Evolutionary conservation across 2,113 vertebrate species (phyloP).

Genomic region (Zonotrichia leucophrys): DNA sequence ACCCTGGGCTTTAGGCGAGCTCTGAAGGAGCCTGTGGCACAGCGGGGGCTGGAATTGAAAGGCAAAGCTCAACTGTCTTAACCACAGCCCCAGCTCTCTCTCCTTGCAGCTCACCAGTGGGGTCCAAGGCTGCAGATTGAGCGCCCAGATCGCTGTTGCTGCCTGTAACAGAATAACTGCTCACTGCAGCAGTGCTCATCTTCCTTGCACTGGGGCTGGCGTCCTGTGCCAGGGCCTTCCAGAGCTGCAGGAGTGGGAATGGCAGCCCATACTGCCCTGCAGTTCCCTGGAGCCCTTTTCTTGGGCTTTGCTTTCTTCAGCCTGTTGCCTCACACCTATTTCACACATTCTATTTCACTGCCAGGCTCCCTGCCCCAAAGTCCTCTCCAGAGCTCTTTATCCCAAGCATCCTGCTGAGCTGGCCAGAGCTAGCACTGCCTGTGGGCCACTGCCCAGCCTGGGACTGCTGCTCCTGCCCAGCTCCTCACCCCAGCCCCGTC

Average conservation of each 20-base stretch:
- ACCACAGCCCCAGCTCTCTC: neutral
- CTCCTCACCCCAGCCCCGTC: accelerated
- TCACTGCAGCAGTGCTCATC: accelerated
- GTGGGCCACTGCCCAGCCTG: neutral
- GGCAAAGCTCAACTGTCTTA: constrained; percentile 24
- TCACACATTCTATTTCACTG: neutral
- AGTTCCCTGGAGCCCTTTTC: neutral
- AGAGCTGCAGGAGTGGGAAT: neutral
- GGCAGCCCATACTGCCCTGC: neutral
- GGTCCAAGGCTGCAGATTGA: neutral
- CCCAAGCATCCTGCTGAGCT: accelerated
- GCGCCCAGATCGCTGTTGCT: neutral
- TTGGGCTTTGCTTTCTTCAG: neutral
- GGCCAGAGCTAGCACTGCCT: accelerated
- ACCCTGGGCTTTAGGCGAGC: neutral
- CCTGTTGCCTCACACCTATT: neutral
- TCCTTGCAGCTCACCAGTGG: neutral
- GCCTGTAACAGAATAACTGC: neutral
- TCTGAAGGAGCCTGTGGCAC: neutral
- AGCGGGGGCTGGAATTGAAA: neutral
- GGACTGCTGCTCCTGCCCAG: neutral
- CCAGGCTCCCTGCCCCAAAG: neutral
- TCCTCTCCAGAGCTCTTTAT: neutral
- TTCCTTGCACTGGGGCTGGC: neutral
- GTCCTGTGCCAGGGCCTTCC: neutral